Evolutionary conservation across 2,888 invertebrate genomes (phyloP).

Genomic region (Mamestra brassicae): DNA sequence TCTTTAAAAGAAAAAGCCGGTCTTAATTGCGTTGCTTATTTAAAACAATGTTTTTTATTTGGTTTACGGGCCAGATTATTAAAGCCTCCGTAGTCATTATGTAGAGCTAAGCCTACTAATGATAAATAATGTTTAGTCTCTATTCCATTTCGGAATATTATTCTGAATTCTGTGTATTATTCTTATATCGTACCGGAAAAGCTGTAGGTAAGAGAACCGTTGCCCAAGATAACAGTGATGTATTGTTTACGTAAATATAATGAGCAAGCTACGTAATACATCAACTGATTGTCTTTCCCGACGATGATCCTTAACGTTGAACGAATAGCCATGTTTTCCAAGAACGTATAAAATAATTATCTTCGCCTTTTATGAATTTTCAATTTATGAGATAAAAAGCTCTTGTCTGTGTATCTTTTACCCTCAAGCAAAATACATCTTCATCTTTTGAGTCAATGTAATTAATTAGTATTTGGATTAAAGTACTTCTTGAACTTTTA

Average conservation of each 20-base stretch:
- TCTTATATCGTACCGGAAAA: conserved; percentile 3
- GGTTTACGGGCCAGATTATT: conserved; percentile 8
- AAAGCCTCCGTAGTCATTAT: background rate
- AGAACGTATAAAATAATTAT: background rate
- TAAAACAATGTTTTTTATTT: conserved; percentile 6
- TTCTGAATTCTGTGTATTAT: conserved; percentile 19
- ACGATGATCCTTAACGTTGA: background rate
- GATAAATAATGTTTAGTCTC: background rate
- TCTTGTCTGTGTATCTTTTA: conserved; percentile 18
- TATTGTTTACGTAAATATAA: conserved; percentile 48
- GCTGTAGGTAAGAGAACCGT: background rate
- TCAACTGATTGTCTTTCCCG: conserved; percentile 16
- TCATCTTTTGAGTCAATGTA: background rate
- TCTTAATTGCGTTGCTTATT: conserved; percentile 6
- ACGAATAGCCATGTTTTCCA: conserved; percentile 18
- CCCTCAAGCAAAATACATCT: conserved; percentile 26
- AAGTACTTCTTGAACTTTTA: background rate
- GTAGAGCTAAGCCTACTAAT: background rate
- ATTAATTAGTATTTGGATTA: conserved; percentile 6
- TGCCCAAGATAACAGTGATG: conserved; percentile 29
- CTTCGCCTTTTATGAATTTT: conserved; percentile 20
- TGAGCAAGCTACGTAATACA: conserved; percentile 37
- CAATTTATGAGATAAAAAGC: conserved; percentile 17
- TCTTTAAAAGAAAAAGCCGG: conserved; percentile 11
- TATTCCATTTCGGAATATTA: background rate